Evolutionary conservation across 2,888 invertebrate genomes (phyloP).

Genomic region (Adela reaumurella): DNA sequence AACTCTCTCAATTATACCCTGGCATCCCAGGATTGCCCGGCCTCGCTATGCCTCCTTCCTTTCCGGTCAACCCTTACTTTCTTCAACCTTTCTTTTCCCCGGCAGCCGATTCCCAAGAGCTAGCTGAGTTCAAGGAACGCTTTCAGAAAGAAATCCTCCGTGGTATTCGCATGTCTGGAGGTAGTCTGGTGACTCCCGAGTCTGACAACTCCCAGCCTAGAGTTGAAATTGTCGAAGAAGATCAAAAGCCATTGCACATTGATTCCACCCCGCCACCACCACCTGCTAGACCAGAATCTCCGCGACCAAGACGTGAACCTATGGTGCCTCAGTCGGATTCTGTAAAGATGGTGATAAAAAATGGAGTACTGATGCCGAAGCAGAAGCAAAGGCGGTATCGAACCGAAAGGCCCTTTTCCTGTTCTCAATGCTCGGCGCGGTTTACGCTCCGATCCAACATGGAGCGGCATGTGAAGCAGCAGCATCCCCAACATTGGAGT

Average conservation of each 20-base stretch:
- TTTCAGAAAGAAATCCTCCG: constrained; percentile 63
- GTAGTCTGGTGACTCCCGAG: constrained; percentile 53
- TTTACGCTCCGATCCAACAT: constrained; percentile 92
- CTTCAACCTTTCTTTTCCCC: constrained; percentile 56
- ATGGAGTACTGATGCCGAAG: constrained; percentile 86
- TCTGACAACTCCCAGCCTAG: constrained; percentile 28
- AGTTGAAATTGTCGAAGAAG: constrained; percentile 52
- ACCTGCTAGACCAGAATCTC: constrained; percentile 41
- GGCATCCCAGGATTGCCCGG: constrained; percentile 55
- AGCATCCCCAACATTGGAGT: constrained; percentile 88
- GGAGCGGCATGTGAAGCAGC: constrained; percentile 92
- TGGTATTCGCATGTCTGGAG: constrained; percentile 66
- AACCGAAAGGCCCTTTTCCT: constrained; percentile 87
- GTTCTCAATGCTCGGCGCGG: constrained; percentile 85
- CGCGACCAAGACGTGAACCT: constrained; percentile 36
- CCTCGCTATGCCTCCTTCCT: constrained; percentile 54
- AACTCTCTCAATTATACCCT: constrained; percentile 59
- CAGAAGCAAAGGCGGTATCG: constrained; percentile 87
- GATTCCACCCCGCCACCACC: constrained; percentile 39
- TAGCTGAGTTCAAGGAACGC: constrained; percentile 66
- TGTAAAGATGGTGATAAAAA: constrained; percentile 87
- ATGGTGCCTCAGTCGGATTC: constrained; percentile 54
- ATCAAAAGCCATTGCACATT: constrained; percentile 41
- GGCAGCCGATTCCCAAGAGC: constrained; percentile 55
- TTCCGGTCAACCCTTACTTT: constrained; percentile 63